Conservation (phyloP, 2,888 invertebrate species). For the Acleris sparsana region DNA sequence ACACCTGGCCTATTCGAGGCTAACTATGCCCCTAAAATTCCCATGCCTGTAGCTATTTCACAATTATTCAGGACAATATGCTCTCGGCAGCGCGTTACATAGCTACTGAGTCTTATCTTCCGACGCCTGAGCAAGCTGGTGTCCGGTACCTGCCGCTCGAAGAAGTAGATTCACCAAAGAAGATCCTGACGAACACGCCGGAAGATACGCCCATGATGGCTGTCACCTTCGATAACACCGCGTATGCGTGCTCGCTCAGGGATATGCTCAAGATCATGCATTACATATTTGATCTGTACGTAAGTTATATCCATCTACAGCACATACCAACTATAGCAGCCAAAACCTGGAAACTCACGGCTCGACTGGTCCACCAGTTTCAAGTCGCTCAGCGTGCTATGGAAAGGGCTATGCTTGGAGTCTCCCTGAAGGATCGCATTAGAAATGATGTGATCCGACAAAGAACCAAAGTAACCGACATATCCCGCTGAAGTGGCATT, state of each 20-base stretch:
- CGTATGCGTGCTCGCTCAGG: conserved; percentile 60
- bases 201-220: neutral
- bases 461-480: too few species aligned
- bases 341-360: too few species aligned
- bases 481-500: too few species aligned
- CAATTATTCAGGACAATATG: conserved; percentile 67
- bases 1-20: too few species aligned
- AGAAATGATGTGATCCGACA: too few species aligned
- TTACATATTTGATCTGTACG: conserved; percentile 76
- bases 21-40: too few species aligned
- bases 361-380: too few species aligned
- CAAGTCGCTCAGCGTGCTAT: too few species aligned
- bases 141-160: conserved; percentile 57
- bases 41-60: too few species aligned
- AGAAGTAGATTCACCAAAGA: conserved; percentile 26
- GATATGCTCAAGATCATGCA: conserved; percentile 71
- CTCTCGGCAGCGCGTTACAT: conserved; percentile 61
- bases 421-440: too few species aligned
- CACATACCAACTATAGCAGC: too few species aligned
- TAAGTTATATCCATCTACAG: conserved; percentile 25
- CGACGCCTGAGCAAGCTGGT: conserved; percentile 59
- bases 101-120: conserved; percentile 50
- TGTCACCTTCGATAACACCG: conserved; percentile 55
- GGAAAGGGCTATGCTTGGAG: too few species aligned
- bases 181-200: neutral